phyloP scores from a whole-genome alignment of 2,888 invertebrate species.

The Nephrocerus scutellatus region DNA sequence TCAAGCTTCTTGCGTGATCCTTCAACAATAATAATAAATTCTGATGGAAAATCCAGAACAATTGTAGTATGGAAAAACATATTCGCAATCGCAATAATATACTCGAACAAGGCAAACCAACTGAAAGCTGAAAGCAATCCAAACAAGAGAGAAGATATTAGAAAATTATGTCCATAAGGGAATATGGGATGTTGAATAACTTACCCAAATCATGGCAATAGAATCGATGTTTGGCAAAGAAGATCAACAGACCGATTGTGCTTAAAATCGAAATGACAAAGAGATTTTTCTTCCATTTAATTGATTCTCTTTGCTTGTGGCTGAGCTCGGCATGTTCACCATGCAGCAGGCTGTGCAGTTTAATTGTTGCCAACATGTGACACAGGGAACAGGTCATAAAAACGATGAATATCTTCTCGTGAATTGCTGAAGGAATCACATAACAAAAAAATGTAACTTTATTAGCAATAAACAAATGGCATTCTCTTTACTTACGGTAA shows the following conservation, averaged over 20 bases:
- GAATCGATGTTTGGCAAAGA: constrained; percentile 83
- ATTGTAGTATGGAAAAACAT: constrained; percentile 90
- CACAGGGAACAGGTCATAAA: constrained; percentile 80
- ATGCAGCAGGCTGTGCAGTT: constrained; percentile 48
- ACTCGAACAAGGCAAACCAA: constrained; percentile 90
- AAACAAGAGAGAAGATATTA: constrained; percentile 12
- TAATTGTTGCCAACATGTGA: constrained; percentile 73
- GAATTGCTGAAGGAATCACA: constrained; percentile 61
- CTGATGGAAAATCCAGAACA: constrained; percentile 77
- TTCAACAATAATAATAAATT: constrained; percentile 67
- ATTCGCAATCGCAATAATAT: constrained; percentile 82
- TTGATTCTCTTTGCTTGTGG: constrained; percentile 49
- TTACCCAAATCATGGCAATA: constrained; percentile 85
- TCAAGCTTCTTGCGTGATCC: constrained; percentile 49
- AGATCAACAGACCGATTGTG: constrained; percentile 75
- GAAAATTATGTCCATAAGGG: background rate
- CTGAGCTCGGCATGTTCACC: constrained; percentile 33
- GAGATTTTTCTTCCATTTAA: constrained; percentile 64
- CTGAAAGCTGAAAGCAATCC: constrained; percentile 70
- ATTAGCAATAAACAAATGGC: background rate
- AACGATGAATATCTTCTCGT: constrained; percentile 84
- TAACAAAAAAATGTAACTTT: background rate
- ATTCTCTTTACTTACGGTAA: constrained; percentile 89
- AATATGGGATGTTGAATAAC: constrained; percentile 30
- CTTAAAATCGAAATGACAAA: constrained; percentile 70